Conservation (phyloP, 2,797 vertebrate species). For the Arvicola amphibius region DNA sequence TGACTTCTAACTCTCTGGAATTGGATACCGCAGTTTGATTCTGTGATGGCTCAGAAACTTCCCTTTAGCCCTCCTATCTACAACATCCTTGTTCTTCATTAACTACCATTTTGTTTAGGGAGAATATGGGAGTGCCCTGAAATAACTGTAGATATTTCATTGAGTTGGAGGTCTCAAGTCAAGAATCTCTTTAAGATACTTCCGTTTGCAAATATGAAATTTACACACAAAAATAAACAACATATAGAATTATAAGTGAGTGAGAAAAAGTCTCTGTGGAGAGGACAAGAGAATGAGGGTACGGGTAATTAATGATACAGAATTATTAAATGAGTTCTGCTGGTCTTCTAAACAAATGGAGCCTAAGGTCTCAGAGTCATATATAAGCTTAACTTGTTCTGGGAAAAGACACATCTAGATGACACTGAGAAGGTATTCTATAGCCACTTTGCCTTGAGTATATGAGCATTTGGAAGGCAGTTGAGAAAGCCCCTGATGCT, state of each 20-base stretch:
- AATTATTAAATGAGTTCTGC: conserved; percentile 3
- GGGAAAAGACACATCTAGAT: neutral
- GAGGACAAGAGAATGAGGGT: neutral
- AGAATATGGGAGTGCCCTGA: conserved; percentile 48
- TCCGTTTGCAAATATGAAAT: conserved; percentile 65
- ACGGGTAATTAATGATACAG: neutral
- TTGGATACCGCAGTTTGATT: neutral
- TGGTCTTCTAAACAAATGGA: neutral
- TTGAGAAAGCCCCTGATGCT: conserved; percentile 52
- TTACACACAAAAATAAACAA: conserved; percentile 48
- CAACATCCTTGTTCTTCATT: conserved; percentile 37
- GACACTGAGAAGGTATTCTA: neutral
- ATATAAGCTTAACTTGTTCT: neutral
- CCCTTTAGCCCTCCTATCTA: neutral
- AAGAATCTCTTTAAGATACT: conserved; percentile 44
- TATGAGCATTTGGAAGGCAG: neutral
- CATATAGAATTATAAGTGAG: neutral
- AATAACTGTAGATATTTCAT: conserved; percentile 57
- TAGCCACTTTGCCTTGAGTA: conserved; percentile 21
- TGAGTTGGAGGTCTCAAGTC: neutral
- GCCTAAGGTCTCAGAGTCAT: neutral
- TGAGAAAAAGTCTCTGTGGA: neutral
- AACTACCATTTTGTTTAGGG: conserved; percentile 60
- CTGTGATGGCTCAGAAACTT: neutral
- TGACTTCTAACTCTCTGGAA: neutral